Evolutionary conservation across 2,888 invertebrate genomes (phyloP).

Genomic region (Ypsolopha sequella): DNA sequence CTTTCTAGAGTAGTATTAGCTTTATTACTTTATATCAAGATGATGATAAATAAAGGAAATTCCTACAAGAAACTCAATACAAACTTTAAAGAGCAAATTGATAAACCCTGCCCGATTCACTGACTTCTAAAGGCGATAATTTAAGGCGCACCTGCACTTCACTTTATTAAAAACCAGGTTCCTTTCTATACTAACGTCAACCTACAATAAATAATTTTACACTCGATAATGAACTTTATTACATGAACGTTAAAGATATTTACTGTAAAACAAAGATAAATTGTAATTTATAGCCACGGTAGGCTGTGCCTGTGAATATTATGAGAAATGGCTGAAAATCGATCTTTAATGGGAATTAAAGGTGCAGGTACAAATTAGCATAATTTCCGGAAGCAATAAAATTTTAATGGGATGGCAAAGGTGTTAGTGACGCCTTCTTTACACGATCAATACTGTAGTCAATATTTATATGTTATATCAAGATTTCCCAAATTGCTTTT

Average conservation of each 20-base stretch:
- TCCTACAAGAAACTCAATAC: background rate
- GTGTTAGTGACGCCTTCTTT: no score
- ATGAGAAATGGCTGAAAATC: background rate
- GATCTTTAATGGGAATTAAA: slow-evolving; percentile 2
- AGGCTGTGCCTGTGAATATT: no score
- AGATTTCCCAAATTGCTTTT: no score
- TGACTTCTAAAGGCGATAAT: background rate
- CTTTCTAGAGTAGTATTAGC: background rate
- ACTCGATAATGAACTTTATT: no score
- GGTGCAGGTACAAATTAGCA: background rate
- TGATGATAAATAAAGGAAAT: background rate
- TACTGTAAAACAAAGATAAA: no score
- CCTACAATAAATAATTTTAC: no score
- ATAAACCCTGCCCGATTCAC: background rate
- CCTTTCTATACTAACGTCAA: background rate
- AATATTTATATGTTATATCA: no score
- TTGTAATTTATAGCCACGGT: no score
- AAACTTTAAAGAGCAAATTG: background rate
- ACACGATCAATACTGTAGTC: no score
- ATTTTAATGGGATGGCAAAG: background rate
- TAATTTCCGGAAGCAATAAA: background rate
- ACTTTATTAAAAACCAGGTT: slow-evolving; percentile 9
- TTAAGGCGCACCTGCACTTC: slow-evolving; percentile 11
- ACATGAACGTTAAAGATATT: no score
- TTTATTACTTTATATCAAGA: background rate